Evolutionary conservation across 2,888 invertebrate genomes (phyloP), one percentile per base, ranked within the genome.

Genomic region (Drosophila anomalata): DNA sequence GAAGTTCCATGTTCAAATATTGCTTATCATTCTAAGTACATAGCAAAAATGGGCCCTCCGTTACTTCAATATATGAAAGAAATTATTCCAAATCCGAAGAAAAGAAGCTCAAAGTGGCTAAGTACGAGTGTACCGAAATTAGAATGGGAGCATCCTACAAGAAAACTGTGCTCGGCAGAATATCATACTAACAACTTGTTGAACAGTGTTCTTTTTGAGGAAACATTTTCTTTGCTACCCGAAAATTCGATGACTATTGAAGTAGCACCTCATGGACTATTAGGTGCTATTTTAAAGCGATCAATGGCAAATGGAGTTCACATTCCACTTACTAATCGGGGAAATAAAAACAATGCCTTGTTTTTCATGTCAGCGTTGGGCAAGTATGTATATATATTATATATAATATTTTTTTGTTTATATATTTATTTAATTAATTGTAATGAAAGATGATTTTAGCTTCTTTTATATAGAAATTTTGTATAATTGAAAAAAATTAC

Each of bases 11-110:
- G 96, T 84, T 95, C 96, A 55, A 96, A 97, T 86, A 96, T 97
- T 77, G 97, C 98, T 0, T 98, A 97, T 88, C 98, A 98, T 89
- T 97, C 97, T 65, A 94, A 94, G 58, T 97, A 97, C 80, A 96
- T 98, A 82, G 93, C 94, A 3, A 93, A 94, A 17, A 90, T 92
- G 89, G 96, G 95, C 20, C 94, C 95, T 0, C 93, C 92, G 42
- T 93, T 97, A 42, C 90, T 95, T 2, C 93, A 94, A 55, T 94
- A 95, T 76, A 88, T 96, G 58, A 93, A 92, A 22, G 90, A 94
- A 86, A 94, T 95, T 0, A 95, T 96, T 48, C 93, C 94, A 0
- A 83, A 93, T 0, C 95, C 96, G 0, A 95, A 95, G 80, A 90
- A 92, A 1, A 93, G 98, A 20, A 95, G 96, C 0, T 88, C 93